Evolutionary conservation across 2,797 vertebrate species (phyloP), one percentile per base, ranked within the genome.

Genomic region (Echeneis naucrates): DNA sequence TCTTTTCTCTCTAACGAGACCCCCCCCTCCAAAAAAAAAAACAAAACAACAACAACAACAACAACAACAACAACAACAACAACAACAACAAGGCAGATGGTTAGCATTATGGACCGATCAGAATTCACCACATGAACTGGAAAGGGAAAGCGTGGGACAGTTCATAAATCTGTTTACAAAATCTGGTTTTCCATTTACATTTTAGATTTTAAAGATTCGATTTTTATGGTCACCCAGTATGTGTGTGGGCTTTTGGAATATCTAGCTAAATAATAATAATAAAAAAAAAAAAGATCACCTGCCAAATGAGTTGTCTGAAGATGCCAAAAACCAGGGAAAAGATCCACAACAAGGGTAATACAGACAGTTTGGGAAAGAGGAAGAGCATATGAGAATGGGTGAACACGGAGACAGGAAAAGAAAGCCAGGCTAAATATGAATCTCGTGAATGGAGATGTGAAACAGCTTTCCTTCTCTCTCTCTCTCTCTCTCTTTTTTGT

Each of bases 71-170:
- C 48, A 33, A 57, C n/a, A n/a, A n/a, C n/a, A n/a, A n/a, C n/a
- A n/a, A n/a, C n/a, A n/a, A n/a, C n/a, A 82, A 58, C 48, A 33
- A 57, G 71, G 70, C 83, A 87, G 83, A 87, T 82, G 75, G 86
- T 82, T 72, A 59, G 52, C 48, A 75, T 78, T 80, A 59, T 68
- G 54, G 68, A 73, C 64, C 32, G 23, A 48, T 60, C 24, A 55
- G 30, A 76, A 63, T 61, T 48, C 48, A 61, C 37, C 47, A 61
- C 58, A 71, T 65, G 55, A 33, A 62, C n/a, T 75, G 61, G 26
- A 80, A 56, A 69, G 40, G 61, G 33, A 53, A 52, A 48, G n/a
- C 60, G 61, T 44, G n/a, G 47, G 26, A 63, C 11, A 24, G 2
- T 51, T 64, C 4, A 17, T 4, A 11, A 26, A 50, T 65, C 10